Base-by-base conservation (phyloP, 2,888 invertebrate species). In the Notocelia uddmanniana region DNA sequence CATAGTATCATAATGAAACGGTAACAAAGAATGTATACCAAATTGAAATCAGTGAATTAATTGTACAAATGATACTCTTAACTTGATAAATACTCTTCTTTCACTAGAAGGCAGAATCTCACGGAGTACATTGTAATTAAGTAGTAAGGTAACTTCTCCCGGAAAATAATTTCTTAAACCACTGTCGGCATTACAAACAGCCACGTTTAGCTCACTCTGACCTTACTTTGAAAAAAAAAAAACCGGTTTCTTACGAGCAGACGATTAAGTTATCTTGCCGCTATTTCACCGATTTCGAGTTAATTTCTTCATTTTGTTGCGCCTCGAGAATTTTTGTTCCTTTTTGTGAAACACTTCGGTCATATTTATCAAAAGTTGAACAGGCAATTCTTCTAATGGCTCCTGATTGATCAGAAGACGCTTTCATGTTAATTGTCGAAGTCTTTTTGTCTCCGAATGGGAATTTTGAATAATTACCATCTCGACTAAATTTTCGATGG, bases 251-350 rank as follows among this genome's bases (percentile, higher is more conserved):
- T 77, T 80, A 80, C 82, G 81, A 83, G 81, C 78, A 78, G 81
- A 79, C 86, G 89, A 90, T 90, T 90, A 90, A 90, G 89, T 85
- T 88, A 91, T 90, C 90, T 86, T 81, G 81, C 85, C 84, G 83
- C 88, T 85, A 88, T 90, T 89, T 87, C 86, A 91, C 87, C 87
- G 87, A 90, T 90, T 90, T 84, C 81, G 83, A 85, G 86, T 90
- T 90, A 91, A 91, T 91, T 90, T 91, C 90, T 90, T 90, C 90
- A 90, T 91, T 90, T 89, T 89, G 87, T 88, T 85, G 82, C 83
- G 81, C 79, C 84, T 80, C 81, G 75, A 76, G 76, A 78, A 79
- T 82, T 83, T 80, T 80, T 81, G 80, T 80, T 78, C 76, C 77
- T 78, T 82, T 81, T 79, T 69, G 69, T 72, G 66, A 72, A 74